Percentiles rank a stretch among this genome's conserved stretches.
Conservation (phyloP, 2,113 vertebrate genomes). For the Myrmophylax atrothorax region DNA sequence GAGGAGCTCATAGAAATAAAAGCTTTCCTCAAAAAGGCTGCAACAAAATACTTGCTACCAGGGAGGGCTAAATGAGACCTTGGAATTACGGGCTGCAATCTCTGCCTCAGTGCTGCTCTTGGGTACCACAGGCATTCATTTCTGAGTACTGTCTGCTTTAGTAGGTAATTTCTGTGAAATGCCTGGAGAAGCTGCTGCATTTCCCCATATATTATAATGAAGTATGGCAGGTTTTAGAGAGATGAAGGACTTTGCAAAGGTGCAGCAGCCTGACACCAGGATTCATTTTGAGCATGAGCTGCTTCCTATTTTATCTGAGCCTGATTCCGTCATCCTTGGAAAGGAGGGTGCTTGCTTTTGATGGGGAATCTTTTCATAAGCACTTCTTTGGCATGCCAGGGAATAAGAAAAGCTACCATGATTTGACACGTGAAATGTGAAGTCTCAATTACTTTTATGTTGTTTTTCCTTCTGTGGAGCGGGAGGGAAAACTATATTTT, state of each 20-base stretch:
- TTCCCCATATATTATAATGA: background rate
- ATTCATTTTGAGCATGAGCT: conserved; percentile 45
- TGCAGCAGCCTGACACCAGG: conserved; percentile 31
- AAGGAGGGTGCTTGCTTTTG: conserved; percentile 43
- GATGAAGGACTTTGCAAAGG: conserved; percentile 61
- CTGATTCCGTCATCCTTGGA: conserved; percentile 58
- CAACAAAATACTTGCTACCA: background rate
- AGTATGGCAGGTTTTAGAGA: conserved; percentile 29
- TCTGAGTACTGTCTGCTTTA: conserved; percentile 24
- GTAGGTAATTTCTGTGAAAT: conserved; percentile 24
- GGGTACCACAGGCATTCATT: conserved; percentile 38
- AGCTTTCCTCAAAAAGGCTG: background rate
- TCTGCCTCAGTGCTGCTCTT: background rate
- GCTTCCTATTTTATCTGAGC: conserved; percentile 57
- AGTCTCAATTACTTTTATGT: conserved; percentile 68
- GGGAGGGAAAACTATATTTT: conserved; percentile 46
- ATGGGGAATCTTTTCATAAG: conserved; percentile 48
- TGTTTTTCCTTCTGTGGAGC: conserved; percentile 39
- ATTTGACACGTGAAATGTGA: conserved; percentile 54
- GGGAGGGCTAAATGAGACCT: background rate
- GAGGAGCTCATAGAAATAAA: background rate
- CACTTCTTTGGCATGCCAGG: conserved; percentile 39
- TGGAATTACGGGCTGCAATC: conserved; percentile 23
- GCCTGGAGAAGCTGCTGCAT: conserved; percentile 5
- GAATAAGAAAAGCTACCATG: conserved; percentile 35